phyloP scores from a whole-genome alignment of 2,797 vertebrate species.

The Leptodactylus fallax region DNA sequence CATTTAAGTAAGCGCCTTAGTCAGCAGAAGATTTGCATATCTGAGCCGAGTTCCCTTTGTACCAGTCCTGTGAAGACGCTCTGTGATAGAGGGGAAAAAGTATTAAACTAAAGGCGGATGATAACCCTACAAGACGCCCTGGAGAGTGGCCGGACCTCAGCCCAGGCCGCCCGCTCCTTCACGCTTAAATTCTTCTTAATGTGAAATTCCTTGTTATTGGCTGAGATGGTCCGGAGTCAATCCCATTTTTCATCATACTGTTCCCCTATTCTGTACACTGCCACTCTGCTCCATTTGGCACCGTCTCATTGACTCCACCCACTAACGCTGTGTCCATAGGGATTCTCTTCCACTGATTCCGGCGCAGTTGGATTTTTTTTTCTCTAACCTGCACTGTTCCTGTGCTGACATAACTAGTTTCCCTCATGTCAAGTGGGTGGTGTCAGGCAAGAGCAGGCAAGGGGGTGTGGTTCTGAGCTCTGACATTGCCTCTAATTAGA shows the following conservation, averaged over 20 bases:
- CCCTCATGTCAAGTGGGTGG: no score
- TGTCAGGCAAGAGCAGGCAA: no score
- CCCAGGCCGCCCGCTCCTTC: not conserved
- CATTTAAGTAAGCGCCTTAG: slow-evolving; percentile 41
- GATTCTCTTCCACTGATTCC: no score
- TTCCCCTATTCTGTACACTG: not conserved
- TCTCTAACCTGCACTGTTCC: no score
- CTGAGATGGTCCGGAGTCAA: not conserved
- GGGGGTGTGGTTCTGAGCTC: no score
- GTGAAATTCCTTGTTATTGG: not conserved
- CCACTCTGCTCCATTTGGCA: not conserved
- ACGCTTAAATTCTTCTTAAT: not conserved
- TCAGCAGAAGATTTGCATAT: slow-evolving; percentile 40
- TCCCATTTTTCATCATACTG: not conserved
- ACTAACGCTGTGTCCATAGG: no score
- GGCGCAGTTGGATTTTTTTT: no score
- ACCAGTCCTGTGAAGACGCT: not conserved
- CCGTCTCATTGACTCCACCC: not conserved
- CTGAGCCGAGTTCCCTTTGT: slow-evolving; percentile 3
- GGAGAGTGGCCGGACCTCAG: not conserved
- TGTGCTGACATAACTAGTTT: no score
- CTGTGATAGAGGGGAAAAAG: no score
- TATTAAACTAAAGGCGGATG: no score
- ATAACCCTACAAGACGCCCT: not conserved
- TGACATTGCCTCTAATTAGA: no score